Base-by-base conservation (phyloP, 1,140 invertebrate genomes). In the Lineus longissimus region DNA sequence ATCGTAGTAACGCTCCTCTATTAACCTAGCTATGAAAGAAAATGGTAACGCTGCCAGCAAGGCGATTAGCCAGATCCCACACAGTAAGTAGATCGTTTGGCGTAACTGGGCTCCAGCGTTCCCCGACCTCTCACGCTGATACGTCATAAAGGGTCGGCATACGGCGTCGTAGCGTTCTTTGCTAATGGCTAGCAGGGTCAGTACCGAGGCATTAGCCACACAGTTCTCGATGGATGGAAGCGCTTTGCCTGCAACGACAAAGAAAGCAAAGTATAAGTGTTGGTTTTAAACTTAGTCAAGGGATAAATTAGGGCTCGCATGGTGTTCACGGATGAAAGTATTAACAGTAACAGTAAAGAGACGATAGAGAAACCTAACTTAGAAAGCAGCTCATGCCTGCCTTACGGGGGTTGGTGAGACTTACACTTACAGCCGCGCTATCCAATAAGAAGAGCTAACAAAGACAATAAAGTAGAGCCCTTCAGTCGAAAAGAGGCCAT, bases 161-260 rank as follows among this genome's bases (percentile, higher is more conserved):
- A 78, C 74, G 47, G 72, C 72, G 30, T 66, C 61, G 64, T 70
- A 76, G 9, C 75, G 69, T 57, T 76, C 75, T 31, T 67, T 67
- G 27, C 72, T 72, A 31, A 76, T 73, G 15, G 65, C 70, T 41
- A 75, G 56, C 25, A 76, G 67, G 0, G 72, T 75, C 19, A 75
- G 55, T 9, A 69, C 64, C 2, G 73, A 76, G 7, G 72, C 71
- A 45, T 75, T 70, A 6, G 70, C 62, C 0, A 69, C 62, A 0
- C 68, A 65, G 60, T 72, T 72, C 33, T 78, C 76, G n/a, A 76
- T 57, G 51, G 72, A 73, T 2, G 73, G 70, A 1, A 73, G 67
- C 7, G 73, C 29, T 55, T 71, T 74, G 63, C 74, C 74, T 76
- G 70, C n/a, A 68, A 51, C n/a, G n/a, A n/a, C n/a, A 51, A 9